Evolutionary conservation across 2,888 invertebrate species (phyloP), one percentile per base, ranked within the genome.

Genomic region (Tanypteryx hageni): DNA sequence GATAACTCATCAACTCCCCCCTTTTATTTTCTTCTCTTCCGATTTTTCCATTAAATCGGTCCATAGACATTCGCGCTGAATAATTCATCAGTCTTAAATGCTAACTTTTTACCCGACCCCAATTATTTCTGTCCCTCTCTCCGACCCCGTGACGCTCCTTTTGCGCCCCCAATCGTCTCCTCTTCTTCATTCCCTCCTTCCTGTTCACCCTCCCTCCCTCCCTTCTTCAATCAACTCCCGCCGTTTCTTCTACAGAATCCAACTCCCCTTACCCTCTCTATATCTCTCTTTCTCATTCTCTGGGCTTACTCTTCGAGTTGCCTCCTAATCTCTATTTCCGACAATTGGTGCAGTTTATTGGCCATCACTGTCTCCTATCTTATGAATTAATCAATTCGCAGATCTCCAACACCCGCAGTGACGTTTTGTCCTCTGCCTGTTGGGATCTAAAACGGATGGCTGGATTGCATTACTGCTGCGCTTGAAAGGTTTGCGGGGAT

Each of bases 381-480:
- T 83, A 83, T 83, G 83, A 83, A 83, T 83, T 83, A 83, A 83
- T 83, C 83, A 83, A 83, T 56, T 83, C 83, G 83, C 57, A n/a
- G 57, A 44, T 44, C 44, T 44, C 44, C 5, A 44, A 44, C 44
- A 5, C 44, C 44, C 3, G 5, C 3, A 44, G 44, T 44, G 44
- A 44, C 44, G 44, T 44, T 44, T 44, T 44, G 44, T 44, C 44
- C 5, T 44, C 44, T 44, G 44, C 44, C 44, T 3, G 5, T 44
- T 44, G 44, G 44, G 44, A 44, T 3, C 44, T 44, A 1, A 44
- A 44, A 44, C 44, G 44, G 44, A 44, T 44, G 44, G 44, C 44
- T 44, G 44, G 44, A 44, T 44, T 44, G 5, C 44, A 44, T 44
- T 44, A 44, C 3, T 44, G 44, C 5, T 1, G 44, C 44, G 44